These are phyloP conservation scores for Aeoliscus strigatus DNA, from an alignment of 2,797 vertebrate species.

Conservation along the genomic window DNA sequence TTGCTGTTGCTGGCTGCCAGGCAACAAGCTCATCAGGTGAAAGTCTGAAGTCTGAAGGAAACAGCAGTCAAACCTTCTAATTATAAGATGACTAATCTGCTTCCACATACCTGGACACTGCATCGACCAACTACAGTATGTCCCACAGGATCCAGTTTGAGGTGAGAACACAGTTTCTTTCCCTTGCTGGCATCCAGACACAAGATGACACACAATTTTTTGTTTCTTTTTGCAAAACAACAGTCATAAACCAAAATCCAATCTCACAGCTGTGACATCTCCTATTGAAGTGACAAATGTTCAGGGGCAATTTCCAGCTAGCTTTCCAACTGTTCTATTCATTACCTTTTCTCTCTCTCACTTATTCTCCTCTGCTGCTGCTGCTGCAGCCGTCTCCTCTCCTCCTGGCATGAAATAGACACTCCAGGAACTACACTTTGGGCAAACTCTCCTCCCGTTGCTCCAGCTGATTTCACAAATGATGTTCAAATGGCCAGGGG, in stretches of 20 bases:
- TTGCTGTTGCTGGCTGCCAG: no score
- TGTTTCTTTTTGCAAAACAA: slow-evolving; percentile 59
- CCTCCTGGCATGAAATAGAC: slow-evolving; percentile 63
- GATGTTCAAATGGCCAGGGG: slow-evolving; percentile 70
- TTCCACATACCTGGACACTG: no score
- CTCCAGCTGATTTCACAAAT: slow-evolving; percentile 79
- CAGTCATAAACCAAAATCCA: slow-evolving; percentile 71
- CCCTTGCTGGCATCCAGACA: slow-evolving; percentile 27
- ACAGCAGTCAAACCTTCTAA: no score
- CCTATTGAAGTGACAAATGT: slow-evolving; percentile 69
- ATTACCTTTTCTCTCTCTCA: slow-evolving; percentile 57
- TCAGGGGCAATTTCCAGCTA: slow-evolving; percentile 50
- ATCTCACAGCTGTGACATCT: slow-evolving; percentile 63
- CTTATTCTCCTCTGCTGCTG: slow-evolving; percentile 55
- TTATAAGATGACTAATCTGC: no score
- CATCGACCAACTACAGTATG: no score
- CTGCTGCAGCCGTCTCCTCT: slow-evolving; percentile 41
- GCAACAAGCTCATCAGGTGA: no score
- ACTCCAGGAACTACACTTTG: slow-evolving; percentile 78
- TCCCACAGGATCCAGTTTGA: slow-evolving; percentile 38
- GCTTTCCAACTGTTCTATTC: slow-evolving; percentile 64
- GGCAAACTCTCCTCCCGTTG: slow-evolving; percentile 67
- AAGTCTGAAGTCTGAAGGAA: no score
- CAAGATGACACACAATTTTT: slow-evolving; percentile 8
- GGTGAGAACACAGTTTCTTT: slow-evolving; percentile 20